phyloP scores from a whole-genome alignment of 2,888 invertebrate species.

The Cephus nigrinus region DNA sequence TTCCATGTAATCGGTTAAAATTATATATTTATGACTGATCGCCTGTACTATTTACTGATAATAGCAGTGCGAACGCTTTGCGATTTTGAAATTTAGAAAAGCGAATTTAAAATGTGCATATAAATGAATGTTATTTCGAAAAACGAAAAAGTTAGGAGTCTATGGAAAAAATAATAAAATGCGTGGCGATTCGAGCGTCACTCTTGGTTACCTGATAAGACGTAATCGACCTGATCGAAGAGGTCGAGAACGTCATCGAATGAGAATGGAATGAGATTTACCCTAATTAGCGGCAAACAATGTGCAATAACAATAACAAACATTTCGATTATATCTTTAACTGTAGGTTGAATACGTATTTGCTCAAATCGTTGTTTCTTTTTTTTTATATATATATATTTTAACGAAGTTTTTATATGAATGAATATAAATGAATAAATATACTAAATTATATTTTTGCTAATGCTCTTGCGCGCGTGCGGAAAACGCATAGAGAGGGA shows the following conservation, averaged over 20 bases:
- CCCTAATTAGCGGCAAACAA: conserved; percentile 42
- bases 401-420: conserved; percentile 59
- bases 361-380: conserved; percentile 64
- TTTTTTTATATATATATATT: conserved; percentile 48
- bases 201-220: conserved; percentile 27
- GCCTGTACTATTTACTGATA: neutral
- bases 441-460: conserved; percentile 63
- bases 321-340: conserved; percentile 27
- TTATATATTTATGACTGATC: neutral
- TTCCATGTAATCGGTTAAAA: neutral
- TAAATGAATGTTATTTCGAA: neutral
- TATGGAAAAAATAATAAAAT: neutral
- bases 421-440: conserved; percentile 49
- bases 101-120: too few relatives aligned
- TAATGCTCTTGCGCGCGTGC: conserved; percentile 43
- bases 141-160: neutral
- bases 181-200: conserved; percentile 10
- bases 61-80: neutral
- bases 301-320: conserved; percentile 60
- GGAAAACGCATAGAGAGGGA: conserved; percentile 22
- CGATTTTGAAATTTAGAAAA: neutral
- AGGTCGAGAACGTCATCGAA: neutral
- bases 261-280: neutral
- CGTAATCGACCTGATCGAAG: conserved; percentile 6
- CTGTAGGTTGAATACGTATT: conserved; percentile 47